These are phyloP conservation scores for Hydrozoanthus tunicans DNA, from an alignment of 64 coral and sea anemone genomes.

Conservation along the genomic window DNA sequence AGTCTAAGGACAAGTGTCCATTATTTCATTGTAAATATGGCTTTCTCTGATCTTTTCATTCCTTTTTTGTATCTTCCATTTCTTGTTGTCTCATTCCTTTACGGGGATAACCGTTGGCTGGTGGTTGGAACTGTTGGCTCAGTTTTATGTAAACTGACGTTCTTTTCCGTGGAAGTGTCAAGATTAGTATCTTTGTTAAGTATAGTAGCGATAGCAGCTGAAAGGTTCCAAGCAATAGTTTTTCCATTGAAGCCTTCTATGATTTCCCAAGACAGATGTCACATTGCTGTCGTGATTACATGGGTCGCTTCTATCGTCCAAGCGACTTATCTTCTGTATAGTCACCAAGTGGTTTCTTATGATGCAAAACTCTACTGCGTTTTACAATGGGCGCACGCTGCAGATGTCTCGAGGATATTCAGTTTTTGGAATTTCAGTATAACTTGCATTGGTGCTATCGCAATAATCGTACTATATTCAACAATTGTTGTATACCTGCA, in stretches of 20 bases:
- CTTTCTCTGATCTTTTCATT: background rate
- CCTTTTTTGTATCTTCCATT: background rate
- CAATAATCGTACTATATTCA: background rate
- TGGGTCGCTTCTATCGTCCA: background rate
- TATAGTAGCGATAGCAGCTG: background rate
- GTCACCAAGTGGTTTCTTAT: background rate
- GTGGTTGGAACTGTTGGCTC: background rate
- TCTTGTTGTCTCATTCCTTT: background rate
- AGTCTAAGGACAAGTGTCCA: background rate
- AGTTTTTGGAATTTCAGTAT: background rate
- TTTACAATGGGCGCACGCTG: background rate
- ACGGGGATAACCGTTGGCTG: background rate
- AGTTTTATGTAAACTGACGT: background rate
- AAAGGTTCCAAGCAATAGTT: background rate
- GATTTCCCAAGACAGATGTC: background rate
- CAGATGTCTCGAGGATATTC: background rate
- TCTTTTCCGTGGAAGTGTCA: background rate
- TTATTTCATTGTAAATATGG: background rate
- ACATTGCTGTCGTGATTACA: background rate
- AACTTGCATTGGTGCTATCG: background rate
- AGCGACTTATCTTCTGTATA: background rate
- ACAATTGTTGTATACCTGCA: background rate
- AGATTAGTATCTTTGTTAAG: background rate
- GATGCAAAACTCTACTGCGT: background rate
- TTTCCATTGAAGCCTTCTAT: background rate